These are phyloP conservation scores for Hanleya hanleyi DNA, from an alignment of 2,888 invertebrate genomes.

Conservation along the genomic window DNA sequence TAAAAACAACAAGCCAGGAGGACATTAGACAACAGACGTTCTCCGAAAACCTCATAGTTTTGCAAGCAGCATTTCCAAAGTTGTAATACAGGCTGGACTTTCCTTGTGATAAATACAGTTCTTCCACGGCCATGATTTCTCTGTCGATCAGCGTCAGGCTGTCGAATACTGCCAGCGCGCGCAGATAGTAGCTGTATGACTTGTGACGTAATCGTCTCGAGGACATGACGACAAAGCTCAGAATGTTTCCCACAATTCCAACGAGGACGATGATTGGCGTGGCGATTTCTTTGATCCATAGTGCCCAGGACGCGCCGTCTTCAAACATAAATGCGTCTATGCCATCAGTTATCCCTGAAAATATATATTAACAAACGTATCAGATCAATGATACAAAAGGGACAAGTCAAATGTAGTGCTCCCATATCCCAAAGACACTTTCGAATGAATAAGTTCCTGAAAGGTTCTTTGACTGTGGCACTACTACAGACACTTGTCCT, in stretches of 20 bases:
- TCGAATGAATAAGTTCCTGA: no score
- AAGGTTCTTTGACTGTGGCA: no score
- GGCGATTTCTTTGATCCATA: conserved; percentile 43
- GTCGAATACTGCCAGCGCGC: conserved; percentile 46
- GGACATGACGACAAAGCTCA: conserved; percentile 40
- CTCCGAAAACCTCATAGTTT: conserved; percentile 39
- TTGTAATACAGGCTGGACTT: conserved; percentile 8
- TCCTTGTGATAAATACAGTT: background rate
- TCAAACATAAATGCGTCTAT: no score
- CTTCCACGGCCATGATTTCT: background rate
- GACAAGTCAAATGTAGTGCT: no score
- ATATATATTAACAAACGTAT: no score
- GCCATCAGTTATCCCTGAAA: no score
- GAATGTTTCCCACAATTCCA: conserved; percentile 44
- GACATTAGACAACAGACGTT: conserved; percentile 47
- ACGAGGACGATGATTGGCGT: conserved; percentile 35
- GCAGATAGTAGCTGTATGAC: conserved; percentile 47
- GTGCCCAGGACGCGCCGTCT: conserved; percentile 29
- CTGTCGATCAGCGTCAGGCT: conserved; percentile 33
- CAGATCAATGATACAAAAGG: no score
- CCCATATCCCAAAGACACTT: no score
- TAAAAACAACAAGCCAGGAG: conserved; percentile 44
- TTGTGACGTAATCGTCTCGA: conserved; percentile 38
- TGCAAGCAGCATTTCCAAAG: conserved; percentile 39
- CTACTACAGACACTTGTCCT: no score